Base-by-base conservation (phyloP, 2,113 vertebrate species). In the Sciurus niger region DNA sequence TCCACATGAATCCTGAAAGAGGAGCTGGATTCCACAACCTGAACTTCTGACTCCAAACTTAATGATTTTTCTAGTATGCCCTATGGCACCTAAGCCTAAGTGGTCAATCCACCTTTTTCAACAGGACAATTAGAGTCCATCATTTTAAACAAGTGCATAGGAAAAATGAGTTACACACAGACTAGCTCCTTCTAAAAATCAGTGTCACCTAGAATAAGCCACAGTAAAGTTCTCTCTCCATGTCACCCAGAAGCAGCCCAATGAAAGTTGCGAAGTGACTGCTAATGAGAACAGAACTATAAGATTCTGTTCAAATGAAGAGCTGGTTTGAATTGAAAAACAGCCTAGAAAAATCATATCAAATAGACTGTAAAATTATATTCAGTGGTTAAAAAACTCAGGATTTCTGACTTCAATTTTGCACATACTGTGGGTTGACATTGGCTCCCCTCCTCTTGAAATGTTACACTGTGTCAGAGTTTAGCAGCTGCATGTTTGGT, bases 321-420 rank as follows among this genome's bases (percentile, higher is more conserved):
- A 96, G n/a, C n/a, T 86, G 65, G 30, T 74, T 95, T 96, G 83
- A 89, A 76, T 51, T 96, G 78, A 97, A 96, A 70, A 51, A 70
- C 51, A 80, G 79, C 74, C 95, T 94, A 95, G 74, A 96, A 94
- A 97, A 97, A 97, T 96, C 76, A 40, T 92, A 96, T 97, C 95
- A 84, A 96, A 87, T 90, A 89, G 89, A 91, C 65, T 91, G 68
- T 95, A 76, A 97, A 96, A 96, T 95, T 96, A 90, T 96, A 87
- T 63, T 97, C 37, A 48, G 89, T 87, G 79, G 84, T 95, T 87
- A 67, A 96, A 92, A 93, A 90, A 40, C 58, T 84, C 67, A 53
- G 78, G 58, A 70, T 92, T 95, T 97, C 80, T 97, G 43, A 97
- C 86, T 96, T 94, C 24, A 20, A 76, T 84, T 94, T 94, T 73